phyloP scores from a whole-genome alignment of 2,797 vertebrate genomes.

The Neosilurus mollespiculum region DNA sequence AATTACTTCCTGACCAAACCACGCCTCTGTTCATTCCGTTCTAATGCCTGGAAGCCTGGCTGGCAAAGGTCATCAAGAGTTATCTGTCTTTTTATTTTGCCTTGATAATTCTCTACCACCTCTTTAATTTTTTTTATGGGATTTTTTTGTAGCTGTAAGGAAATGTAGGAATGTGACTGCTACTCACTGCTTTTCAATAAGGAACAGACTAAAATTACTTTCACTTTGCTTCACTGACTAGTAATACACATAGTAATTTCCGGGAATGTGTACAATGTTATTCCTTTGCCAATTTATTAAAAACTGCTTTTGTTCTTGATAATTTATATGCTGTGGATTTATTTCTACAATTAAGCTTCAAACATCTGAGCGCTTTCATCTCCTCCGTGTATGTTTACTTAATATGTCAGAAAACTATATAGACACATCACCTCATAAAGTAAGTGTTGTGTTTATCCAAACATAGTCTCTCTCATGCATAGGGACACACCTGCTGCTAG shows the following conservation, averaged over 20 bases:
- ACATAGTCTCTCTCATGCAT: neutral
- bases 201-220: neutral
- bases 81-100: neutral
- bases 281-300: neutral
- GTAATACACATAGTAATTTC: neutral
- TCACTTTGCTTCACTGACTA: constrained; percentile 6
- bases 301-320: neutral
- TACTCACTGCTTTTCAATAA: neutral
- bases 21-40: constrained; percentile 24
- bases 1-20: constrained; percentile 35
- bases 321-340: neutral
- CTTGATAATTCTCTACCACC: neutral
- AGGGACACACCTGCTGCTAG: neutral
- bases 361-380: neutral
- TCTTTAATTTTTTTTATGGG: neutral
- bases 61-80: neutral
- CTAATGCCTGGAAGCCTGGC: constrained; percentile 25
- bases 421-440: neutral
- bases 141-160: neutral
- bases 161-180: neutral
- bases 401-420: neutral
- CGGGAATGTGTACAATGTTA: neutral
- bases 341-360: neutral
- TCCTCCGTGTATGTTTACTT: neutral
- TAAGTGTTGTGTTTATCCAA: neutral